A percentile compares a stretch with the other conserved stretches of the same genome.
phyloP scores from a whole-genome alignment of 2,888 invertebrate genomes.

The Drosophila birchii region DNA sequence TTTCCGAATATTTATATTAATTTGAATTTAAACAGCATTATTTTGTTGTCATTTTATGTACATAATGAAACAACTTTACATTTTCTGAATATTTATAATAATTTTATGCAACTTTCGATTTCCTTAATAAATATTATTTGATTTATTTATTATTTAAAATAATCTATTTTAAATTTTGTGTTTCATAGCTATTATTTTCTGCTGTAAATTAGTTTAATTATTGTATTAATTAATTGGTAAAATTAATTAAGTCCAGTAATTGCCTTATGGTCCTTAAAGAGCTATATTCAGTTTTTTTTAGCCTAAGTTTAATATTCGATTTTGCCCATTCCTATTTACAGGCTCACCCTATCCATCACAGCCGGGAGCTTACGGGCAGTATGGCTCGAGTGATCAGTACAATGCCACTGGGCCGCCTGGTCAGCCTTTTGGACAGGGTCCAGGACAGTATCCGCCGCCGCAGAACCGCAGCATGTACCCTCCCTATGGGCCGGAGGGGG shows the following conservation, averaged over 20 bases:
- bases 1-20: too few species aligned
- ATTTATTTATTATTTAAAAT: not conserved
- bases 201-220: not conserved
- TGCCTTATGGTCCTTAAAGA: not conserved
- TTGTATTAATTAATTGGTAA: not conserved
- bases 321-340: constrained; percentile 53
- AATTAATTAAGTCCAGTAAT: not conserved
- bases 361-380: constrained; percentile 88
- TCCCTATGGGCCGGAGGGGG: constrained; percentile 90
- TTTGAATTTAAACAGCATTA: too few species aligned
- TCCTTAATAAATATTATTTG: too few species aligned
- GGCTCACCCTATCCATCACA: constrained; percentile 87
- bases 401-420: constrained; percentile 86
- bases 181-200: not conserved
- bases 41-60: not conserved
- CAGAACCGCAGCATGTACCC: constrained; percentile 92
- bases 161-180: not conserved
- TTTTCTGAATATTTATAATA: not conserved
- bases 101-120: not conserved
- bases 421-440: constrained; percentile 87
- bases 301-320: not conserved
- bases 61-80: too few species aligned
- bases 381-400: constrained; percentile 88
- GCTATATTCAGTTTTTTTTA: not conserved
- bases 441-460: constrained; percentile 87